Base-by-base conservation (phyloP, 35 echinoderm and acorn worm genomes). In the Eucidaris tribuloides region DNA sequence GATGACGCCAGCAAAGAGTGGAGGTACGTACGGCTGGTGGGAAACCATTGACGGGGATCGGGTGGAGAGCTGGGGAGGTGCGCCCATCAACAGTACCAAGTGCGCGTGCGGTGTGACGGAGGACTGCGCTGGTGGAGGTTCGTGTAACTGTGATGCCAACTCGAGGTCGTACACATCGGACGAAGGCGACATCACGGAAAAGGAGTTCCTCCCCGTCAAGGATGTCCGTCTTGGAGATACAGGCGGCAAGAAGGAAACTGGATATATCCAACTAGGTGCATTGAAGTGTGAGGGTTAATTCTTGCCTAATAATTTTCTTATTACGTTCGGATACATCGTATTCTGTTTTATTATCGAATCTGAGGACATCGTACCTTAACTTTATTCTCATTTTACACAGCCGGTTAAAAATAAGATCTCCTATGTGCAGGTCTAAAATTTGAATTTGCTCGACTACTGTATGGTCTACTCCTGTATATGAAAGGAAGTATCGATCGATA, bases 131-230 rank as follows among this genome's bases (percentile, higher is more conserved):
- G 49, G 60, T 1, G 27, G 19, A 4, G 65, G 46, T 3, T 2
- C 79, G 17, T 89, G 86, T 43, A 89, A 89, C 62, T 89, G 86
- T 74, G 86, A 89, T 56, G 34, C 45, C 30, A 82, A 89, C 45
- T 22, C 44, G 0, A 72, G 58, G 38, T 42, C 54, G 5, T 55
- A 39, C 27, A 0, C 45, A 43, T 52, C 55, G 0, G 86, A 89
- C 20, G 62, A 76, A 15, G 86, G 86, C 3, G 29, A 36, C 18
- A 54, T 89, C 25, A 82, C 64, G 30, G 78, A 89, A 15, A 89
- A 89, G 50, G 41, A 54, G 5, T 39, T 58, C 20, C 49, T 89
- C n/a, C 86, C 86, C 3, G 54, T 89, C 5, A 82, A 20, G 46
- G 79, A 81, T 15, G 62, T 89, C 20, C 62, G 86, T 38, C 79